A percentile compares a stretch with the other conserved stretches of the same genome.
Evolutionary conservation across 2,113 vertebrate species (phyloP).

Genomic region (Phrynocephalus versicolor): DNA sequence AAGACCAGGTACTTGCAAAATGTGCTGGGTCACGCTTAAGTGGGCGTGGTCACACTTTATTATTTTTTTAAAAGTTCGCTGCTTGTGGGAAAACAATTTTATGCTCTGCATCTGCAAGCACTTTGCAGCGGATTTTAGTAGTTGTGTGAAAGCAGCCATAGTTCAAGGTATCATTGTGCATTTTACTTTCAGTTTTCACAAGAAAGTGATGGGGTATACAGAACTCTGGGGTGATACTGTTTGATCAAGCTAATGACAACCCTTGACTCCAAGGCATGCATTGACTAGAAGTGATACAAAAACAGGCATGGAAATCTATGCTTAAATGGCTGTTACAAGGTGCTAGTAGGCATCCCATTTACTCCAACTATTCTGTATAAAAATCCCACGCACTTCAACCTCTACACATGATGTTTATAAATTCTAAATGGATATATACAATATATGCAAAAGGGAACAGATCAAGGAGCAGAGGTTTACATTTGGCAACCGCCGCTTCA

Average conservation of each 20-base stretch:
- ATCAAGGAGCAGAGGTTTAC: not conserved
- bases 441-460: not conserved
- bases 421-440: not conserved
- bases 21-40: too few species aligned
- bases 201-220: not conserved
- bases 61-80: too few species aligned
- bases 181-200: not conserved
- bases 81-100: too few species aligned
- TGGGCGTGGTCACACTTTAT: too few species aligned
- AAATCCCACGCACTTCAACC: too few species aligned
- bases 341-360: not conserved
- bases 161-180: not conserved
- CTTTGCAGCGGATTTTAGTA: too few species aligned
- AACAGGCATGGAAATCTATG: not conserved
- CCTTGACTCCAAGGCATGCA: not conserved
- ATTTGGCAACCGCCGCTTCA: not conserved
- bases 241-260: not conserved
- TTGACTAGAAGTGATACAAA: fast-evolving
- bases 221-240: not conserved
- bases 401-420: too few species aligned
- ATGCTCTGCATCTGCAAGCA: too few species aligned
- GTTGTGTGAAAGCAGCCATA: too few species aligned
- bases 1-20: too few species aligned
- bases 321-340: not conserved
- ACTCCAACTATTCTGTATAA: not conserved